Percentiles rank a stretch among this genome's conserved stretches.
These are phyloP conservation scores for Scaptomyza parva DNA, from an alignment of 2,888 invertebrate species.

Conservation along the genomic window DNA sequence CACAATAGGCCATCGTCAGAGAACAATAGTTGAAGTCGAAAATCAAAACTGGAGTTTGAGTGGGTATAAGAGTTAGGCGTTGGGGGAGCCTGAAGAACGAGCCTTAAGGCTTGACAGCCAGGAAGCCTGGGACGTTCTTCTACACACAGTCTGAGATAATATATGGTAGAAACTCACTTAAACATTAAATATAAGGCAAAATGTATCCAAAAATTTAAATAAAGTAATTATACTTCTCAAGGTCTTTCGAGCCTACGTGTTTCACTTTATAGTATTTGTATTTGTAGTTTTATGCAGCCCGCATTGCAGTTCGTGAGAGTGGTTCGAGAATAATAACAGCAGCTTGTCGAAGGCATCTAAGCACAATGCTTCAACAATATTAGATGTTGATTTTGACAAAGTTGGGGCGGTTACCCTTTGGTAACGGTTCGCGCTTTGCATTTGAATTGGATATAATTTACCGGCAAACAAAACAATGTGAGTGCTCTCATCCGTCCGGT, in stretches of 20 bases:
- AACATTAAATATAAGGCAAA: background rate
- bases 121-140: constrained; percentile 23
- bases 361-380: constrained; percentile 68
- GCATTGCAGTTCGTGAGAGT: constrained; percentile 24
- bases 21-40: constrained; percentile 8
- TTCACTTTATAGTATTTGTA: too few relatives aligned
- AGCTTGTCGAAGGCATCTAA: constrained; percentile 71
- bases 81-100: background rate
- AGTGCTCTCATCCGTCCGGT: constrained; percentile 58
- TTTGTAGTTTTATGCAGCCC: constrained; percentile 17
- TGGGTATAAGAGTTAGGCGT: constrained; percentile 13
- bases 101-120: constrained; percentile 5
- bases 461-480: constrained; percentile 68
- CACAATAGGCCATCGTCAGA: constrained; percentile 43
- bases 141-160: constrained; percentile 16
- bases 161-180: background rate
- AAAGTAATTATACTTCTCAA: too few relatives aligned
- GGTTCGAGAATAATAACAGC: constrained; percentile 51
- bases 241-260: background rate
- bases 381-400: constrained; percentile 52
- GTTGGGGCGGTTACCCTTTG: background rate
- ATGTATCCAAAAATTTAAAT: too few relatives aligned
- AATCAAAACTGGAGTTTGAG: constrained; percentile 4
- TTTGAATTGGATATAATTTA: constrained; percentile 70
- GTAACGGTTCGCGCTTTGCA: constrained; percentile 47